Percentiles rank a stretch among this genome's conserved stretches.
phyloP scores from a whole-genome alignment of 2,797 vertebrate genomes.

The Crax fasciolata region DNA sequence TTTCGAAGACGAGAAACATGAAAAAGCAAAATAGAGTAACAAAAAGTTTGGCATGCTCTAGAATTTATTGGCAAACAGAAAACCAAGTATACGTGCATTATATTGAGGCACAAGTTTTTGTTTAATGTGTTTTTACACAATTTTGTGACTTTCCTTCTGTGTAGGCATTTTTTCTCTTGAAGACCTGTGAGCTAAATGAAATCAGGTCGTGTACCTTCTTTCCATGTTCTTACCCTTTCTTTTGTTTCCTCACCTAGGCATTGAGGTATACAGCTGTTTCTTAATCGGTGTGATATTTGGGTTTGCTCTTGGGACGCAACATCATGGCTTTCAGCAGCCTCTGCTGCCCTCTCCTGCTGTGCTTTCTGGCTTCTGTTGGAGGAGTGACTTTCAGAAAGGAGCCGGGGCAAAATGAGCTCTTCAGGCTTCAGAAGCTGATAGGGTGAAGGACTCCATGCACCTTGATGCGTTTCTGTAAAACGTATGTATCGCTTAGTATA shows the following conservation, averaged over 20 bases:
- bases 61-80: background rate
- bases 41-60: background rate
- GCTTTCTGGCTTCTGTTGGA: constrained; percentile 17
- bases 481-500: background rate
- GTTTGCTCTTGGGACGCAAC: background rate
- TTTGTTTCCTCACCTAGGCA: background rate
- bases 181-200: background rate
- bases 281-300: background rate
- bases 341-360: constrained; percentile 77
- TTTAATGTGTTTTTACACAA: background rate
- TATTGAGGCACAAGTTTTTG: background rate
- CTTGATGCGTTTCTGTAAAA: background rate
- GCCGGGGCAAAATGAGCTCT: background rate
- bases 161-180: background rate
- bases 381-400: background rate
- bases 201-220: background rate
- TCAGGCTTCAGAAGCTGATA: background rate
- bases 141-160: background rate
- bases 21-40: background rate
- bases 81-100: background rate
- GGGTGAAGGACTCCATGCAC: background rate
- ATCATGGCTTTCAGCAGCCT: constrained; percentile 28
- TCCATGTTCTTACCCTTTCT: background rate
- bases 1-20: background rate
- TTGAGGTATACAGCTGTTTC: background rate